phyloP scores from a whole-genome alignment of 37 sponge, comb jelly and placozoan genomes.

The Spongilla lacustris region DNA sequence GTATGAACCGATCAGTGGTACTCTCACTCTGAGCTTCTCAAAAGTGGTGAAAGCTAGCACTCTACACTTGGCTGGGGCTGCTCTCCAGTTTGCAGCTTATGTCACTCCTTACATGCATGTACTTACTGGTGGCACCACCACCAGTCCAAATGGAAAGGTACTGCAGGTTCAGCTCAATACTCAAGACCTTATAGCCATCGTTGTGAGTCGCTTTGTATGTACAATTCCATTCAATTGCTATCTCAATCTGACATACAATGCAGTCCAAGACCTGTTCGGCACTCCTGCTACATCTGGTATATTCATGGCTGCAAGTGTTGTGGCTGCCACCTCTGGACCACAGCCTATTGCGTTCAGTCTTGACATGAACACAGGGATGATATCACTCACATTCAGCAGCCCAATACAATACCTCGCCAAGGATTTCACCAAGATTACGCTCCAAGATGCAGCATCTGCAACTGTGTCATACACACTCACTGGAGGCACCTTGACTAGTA shows the following conservation, averaged over 20 bases:
- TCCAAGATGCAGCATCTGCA: slow-evolving; percentile 58
- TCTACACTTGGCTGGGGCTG: slow-evolving; percentile 40
- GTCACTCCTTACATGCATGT: slow-evolving; percentile 4
- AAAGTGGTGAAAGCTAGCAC: slow-evolving; percentile 36
- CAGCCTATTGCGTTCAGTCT: slow-evolving; percentile 44
- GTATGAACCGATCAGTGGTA: slow-evolving; percentile 68
- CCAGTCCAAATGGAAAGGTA: slow-evolving; percentile 49
- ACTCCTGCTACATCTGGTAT: slow-evolving; percentile 26
- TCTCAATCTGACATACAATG: slow-evolving; percentile 41
- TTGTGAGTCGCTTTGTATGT: slow-evolving; percentile 52
- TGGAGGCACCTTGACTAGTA: slow-evolving; percentile 46
- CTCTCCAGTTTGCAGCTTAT: slow-evolving; percentile 17
- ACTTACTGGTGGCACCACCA: slow-evolving; percentile 58
- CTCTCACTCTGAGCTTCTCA: slow-evolving; percentile 67
- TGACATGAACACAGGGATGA: slow-evolving; percentile 69
- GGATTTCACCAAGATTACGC: slow-evolving; percentile 54
- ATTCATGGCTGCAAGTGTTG: slow-evolving; percentile 29
- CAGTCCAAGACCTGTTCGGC: slow-evolving; percentile 61
- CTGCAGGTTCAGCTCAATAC: slow-evolving; percentile 32
- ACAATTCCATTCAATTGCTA: slow-evolving; percentile 65
- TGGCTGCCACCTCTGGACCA: slow-evolving; percentile 73
- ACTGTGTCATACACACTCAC: slow-evolving; percentile 48
- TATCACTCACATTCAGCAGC: slow-evolving; percentile 80
- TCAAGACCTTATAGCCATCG: slow-evolving; percentile 44
- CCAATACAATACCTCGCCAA: slow-evolving; percentile 55